Evolutionary conservation across 30 jellyfish, hydroid and myxozoan species (phyloP).

Genomic region (Turritopsis dohrnii): DNA sequence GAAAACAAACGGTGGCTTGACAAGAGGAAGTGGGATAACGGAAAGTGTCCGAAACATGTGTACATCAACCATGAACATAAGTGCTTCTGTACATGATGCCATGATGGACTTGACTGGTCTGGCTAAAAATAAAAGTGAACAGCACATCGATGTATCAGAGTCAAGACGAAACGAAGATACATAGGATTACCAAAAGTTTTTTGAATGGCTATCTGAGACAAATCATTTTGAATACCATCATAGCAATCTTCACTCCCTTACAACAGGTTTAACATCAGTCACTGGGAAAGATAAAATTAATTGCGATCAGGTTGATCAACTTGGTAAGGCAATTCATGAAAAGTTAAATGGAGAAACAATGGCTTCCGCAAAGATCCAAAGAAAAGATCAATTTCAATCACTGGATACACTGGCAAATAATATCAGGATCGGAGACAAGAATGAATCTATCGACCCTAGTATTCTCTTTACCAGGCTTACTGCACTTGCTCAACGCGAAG

Average conservation of each 20-base stretch:
- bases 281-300: too few species aligned
- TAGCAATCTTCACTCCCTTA: conserved; percentile 26
- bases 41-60: too few species aligned
- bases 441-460: conserved; percentile 13
- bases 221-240: conserved; percentile 20
- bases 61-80: too few species aligned
- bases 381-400: conserved; percentile 4
- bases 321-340: conserved; percentile 30
- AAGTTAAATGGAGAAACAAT: conserved; percentile 19
- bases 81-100: too few species aligned
- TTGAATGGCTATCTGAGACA: conserved; percentile 29
- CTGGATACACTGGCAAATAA: neutral
- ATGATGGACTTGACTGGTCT: too few species aligned
- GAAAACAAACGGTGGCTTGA: too few species aligned
- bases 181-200: conserved; percentile 27
- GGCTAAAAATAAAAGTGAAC: conserved; percentile 37
- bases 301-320: conserved; percentile 38
- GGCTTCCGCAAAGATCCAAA: conserved; percentile 31
- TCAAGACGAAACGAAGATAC: conserved; percentile 30
- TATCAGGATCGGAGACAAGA: conserved; percentile 24
- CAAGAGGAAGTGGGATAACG: too few species aligned
- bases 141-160: conserved; percentile 36
- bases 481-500: too few species aligned
- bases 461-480: too few species aligned
- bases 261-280: conserved; percentile 38